phyloP scores from a whole-genome alignment of 2,113 vertebrate species.

The Misgurnus mizolepis region DNA sequence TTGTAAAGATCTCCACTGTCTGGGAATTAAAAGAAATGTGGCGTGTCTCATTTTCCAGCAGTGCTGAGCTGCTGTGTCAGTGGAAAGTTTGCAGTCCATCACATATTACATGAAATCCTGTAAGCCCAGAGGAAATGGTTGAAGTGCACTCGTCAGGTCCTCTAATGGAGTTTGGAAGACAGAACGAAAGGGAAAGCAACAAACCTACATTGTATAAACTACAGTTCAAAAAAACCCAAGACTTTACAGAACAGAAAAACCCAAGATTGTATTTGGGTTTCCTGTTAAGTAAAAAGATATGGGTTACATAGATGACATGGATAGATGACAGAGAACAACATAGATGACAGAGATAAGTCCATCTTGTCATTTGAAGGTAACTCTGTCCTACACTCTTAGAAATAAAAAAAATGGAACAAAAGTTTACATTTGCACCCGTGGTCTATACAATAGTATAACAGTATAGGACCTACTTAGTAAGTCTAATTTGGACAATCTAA shows the following conservation, averaged over 20 bases:
- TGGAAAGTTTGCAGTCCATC: conserved; percentile 53
- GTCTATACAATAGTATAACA: no score
- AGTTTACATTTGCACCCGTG: no score
- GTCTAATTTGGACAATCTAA: no score
- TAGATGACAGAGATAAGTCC: not conserved
- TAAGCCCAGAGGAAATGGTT: conserved; percentile 52
- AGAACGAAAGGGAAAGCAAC: not conserved
- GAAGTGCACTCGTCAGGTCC: conserved; percentile 26
- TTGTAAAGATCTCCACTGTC: conserved; percentile 15
- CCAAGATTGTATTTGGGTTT: conserved; percentile 6
- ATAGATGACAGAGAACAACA: not conserved
- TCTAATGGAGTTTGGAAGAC: conserved; percentile 27
- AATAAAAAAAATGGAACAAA: no score
- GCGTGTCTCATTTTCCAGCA: conserved; percentile 30
- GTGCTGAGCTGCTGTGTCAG: conserved; percentile 42
- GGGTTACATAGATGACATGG: not conserved
- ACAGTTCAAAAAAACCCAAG: not conserved
- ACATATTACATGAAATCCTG: conserved; percentile 52
- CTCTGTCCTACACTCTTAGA: no score
- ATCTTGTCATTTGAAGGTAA: no score
- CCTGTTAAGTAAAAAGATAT: not conserved
- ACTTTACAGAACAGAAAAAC: not conserved
- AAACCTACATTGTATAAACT: not conserved
- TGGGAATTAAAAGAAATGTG: conserved; percentile 22
- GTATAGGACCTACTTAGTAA: no score